Evolutionary conservation across 2,113 vertebrate genomes (phyloP).

Genomic region (Perccottus glenii): DNA sequence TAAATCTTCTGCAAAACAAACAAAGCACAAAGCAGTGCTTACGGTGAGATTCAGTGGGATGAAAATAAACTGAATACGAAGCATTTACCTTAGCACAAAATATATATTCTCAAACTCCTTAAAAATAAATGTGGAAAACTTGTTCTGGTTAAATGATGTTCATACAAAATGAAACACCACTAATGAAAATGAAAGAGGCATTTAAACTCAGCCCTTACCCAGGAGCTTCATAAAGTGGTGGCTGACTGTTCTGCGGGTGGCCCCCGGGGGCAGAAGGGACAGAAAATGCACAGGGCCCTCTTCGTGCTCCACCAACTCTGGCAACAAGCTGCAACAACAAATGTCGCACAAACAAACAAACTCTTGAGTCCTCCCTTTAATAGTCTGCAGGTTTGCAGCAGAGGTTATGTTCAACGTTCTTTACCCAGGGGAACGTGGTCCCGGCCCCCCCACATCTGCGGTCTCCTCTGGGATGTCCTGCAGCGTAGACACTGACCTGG

Average conservation of each 20-base stretch:
- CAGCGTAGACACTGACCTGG: conserved; percentile 36
- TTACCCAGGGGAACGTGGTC: conserved; percentile 33
- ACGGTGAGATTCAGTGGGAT: background rate
- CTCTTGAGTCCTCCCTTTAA: background rate
- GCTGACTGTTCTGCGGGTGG: conserved; percentile 55
- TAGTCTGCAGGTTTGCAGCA: background rate
- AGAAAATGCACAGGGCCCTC: conserved; percentile 28
- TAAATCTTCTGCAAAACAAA: conserved; percentile 46
- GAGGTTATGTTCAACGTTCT: background rate
- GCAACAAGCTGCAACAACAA: conserved; percentile 25
- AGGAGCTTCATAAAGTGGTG: conserved; percentile 55
- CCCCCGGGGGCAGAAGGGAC: conserved; percentile 51
- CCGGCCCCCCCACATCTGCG: background rate
- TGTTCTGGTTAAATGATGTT: no score
- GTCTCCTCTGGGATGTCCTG: conserved; percentile 57
- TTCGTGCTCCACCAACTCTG: background rate
- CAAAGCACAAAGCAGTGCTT: conserved; percentile 15
- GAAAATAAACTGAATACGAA: background rate
- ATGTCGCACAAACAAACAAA: background rate
- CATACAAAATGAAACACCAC: background rate
- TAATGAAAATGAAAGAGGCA: no score
- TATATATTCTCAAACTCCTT: background rate
- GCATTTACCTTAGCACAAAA: background rate
- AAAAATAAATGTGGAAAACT: no score
- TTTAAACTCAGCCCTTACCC: conserved; percentile 54